Percentiles rank a stretch among this genome's conserved stretches.
phyloP scores from a whole-genome alignment of 1,140 invertebrate genomes.

The Pachypsylla venusta region DNA sequence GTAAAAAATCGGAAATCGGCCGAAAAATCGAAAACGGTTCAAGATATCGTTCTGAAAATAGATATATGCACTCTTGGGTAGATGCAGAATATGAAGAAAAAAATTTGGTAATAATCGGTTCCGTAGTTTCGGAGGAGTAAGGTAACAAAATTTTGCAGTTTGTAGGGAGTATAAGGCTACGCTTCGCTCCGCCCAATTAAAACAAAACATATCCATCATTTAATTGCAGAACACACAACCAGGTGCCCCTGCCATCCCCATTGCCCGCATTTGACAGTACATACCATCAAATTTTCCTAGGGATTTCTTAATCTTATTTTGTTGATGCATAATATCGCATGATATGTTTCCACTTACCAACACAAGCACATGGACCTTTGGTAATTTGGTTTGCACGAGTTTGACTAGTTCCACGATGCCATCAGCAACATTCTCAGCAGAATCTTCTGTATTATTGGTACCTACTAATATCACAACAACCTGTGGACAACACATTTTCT shows the following conservation, averaged over 20 bases:
- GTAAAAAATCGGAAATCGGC: too few relatives aligned
- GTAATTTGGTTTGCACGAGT: slow-evolving; percentile 55
- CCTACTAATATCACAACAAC: slow-evolving; percentile 72
- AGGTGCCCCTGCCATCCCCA: not conserved
- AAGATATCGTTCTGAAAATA: too few relatives aligned
- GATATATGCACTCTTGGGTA: too few relatives aligned
- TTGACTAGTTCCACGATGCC: slow-evolving; percentile 63
- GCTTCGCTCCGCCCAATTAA: too few relatives aligned
- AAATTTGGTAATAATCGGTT: too few relatives aligned
- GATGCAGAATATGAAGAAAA: too few relatives aligned
- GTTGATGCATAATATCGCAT: not conserved
- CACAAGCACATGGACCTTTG: slow-evolving; percentile 60
- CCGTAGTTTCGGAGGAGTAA: too few relatives aligned
- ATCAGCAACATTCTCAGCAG: slow-evolving; percentile 58
- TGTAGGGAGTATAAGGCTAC: too few relatives aligned
- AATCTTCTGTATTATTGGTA: slow-evolving; percentile 68
- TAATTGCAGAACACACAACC: not conserved
- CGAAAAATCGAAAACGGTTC: too few relatives aligned
- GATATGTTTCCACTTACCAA: slow-evolving; percentile 44
- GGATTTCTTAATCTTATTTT: slow-evolving; percentile 2
- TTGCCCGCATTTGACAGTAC: not conserved
- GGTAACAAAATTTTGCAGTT: too few relatives aligned
- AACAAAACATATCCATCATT: too few relatives aligned
- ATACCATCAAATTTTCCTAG: slow-evolving; percentile 12
- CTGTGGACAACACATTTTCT: too few relatives aligned